Percentiles rank a stretch among this genome's conserved stretches.
Conservation (phyloP, 2,113 vertebrate species). For the Apaloderma vittatum region DNA sequence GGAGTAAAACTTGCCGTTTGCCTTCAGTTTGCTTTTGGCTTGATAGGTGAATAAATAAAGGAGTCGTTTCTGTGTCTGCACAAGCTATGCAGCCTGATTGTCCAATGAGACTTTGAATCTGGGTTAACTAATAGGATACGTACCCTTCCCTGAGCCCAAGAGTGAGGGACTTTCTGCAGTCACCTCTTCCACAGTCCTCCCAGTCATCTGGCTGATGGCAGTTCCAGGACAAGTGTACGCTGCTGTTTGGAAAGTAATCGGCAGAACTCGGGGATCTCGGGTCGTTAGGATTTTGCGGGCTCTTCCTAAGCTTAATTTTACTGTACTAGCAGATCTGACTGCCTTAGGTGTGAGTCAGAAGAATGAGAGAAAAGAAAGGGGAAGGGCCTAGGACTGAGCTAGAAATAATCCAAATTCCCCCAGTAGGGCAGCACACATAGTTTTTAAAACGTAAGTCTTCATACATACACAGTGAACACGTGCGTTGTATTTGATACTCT, state of each 20-base stretch:
- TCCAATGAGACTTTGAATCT: neutral
- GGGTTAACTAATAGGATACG: neutral
- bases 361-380: neutral
- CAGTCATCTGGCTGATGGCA: neutral
- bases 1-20: neutral
- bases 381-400: neutral
- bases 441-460: neutral
- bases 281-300: neutral
- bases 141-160: neutral
- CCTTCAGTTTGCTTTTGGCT: neutral
- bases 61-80: neutral
- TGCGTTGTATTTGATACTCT: neutral
- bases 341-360: rapidly evolving
- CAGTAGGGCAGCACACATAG: neutral
- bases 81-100: rapidly evolving
- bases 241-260: neutral
- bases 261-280: neutral
- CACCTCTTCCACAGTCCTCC: neutral
- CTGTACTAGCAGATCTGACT: neutral
- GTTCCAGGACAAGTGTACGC: neutral
- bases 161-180: neutral
- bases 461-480: neutral
- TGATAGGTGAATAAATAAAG: neutral
- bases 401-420: neutral
- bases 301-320: neutral